Base-by-base conservation (phyloP, 2,888 invertebrate genomes). In the Iphiclides podalirius region DNA sequence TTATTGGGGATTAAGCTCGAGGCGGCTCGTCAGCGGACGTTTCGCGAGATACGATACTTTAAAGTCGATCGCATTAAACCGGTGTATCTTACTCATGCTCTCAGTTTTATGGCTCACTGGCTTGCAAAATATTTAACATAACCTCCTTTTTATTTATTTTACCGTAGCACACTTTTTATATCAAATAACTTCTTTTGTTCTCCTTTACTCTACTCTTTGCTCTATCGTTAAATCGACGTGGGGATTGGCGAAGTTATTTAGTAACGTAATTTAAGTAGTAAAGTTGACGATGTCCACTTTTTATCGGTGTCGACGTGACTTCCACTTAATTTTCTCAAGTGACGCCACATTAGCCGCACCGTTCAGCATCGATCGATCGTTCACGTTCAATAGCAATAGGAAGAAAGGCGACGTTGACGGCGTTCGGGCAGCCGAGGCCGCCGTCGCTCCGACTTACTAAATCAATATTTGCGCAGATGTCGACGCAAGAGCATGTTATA, bases 381-480 rank as follows among this genome's bases (percentile, higher is more conserved):
- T n/a, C 11, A 11, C 31, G 11, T 6, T 11, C 2, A n/a, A 65
- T 66, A 65, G 52, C 52, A 63, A 63, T 60, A 64, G 61, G 16
- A 49, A 44, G 49, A 49, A 26, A 49, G 33, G 26, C 49, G 28
- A 28, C 20, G 63, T 59, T 63, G 72, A 67, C 67, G 70, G 63
- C 66, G 67, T 67, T 63, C 66, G 65, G 65, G 70, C 72, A 72
- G 73, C 73, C 48, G 49, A 35, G 39, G 59, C 64, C 64, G 82
- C 83, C 80, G 79, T 35, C 79, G 65, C 78, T 77, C 73, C 82
- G 72, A 76, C 85, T 84, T 85, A 88, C 86, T 84, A 86, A 87
- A 86, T 87, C 87, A 88, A 88, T 88, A 88, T 88, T 88, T 86
- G 87, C 85, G 76, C 87, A 88, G 87, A 85, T 87, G 87, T 84